Conservation (phyloP, 1,140 invertebrate species). For the Platorchestia sp. region DNA sequence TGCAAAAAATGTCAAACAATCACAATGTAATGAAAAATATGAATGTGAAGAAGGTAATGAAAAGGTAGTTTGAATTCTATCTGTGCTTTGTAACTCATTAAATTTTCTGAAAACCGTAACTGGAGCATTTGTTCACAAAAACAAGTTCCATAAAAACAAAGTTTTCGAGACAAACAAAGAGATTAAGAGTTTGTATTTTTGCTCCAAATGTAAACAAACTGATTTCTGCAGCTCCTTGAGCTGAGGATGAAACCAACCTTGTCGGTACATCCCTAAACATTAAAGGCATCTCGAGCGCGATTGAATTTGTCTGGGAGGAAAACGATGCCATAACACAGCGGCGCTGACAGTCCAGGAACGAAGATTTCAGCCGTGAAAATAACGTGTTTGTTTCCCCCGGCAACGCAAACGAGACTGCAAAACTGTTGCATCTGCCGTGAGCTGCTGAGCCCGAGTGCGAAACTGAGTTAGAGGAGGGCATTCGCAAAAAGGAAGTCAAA, state of each 20-base stretch:
- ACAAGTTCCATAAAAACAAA: too few species aligned
- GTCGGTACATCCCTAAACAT: not conserved
- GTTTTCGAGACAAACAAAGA: too few species aligned
- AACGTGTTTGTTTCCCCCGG: not conserved
- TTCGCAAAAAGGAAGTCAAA: not conserved
- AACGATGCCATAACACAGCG: not conserved
- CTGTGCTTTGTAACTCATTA: too few species aligned
- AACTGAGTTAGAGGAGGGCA: not conserved
- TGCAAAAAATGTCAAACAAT: too few species aligned
- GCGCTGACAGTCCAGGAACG: not conserved
- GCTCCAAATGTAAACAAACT: not conserved
- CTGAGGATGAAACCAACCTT: not conserved
- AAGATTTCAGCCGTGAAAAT: not conserved
- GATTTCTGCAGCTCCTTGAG: too few species aligned
- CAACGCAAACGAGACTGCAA: not conserved
- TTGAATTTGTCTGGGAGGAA: not conserved
- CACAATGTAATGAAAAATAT: too few species aligned
- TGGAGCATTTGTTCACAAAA: too few species aligned
- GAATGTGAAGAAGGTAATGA: too few species aligned
- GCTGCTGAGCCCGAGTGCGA: not conserved
- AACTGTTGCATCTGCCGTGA: not conserved
- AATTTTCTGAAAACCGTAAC: too few species aligned
- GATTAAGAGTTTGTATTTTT: not conserved
- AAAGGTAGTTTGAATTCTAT: too few species aligned
- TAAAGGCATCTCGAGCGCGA: not conserved